phyloP scores from a whole-genome alignment of 2,113 vertebrate genomes.

The Epinephelus cyanopodus region DNA sequence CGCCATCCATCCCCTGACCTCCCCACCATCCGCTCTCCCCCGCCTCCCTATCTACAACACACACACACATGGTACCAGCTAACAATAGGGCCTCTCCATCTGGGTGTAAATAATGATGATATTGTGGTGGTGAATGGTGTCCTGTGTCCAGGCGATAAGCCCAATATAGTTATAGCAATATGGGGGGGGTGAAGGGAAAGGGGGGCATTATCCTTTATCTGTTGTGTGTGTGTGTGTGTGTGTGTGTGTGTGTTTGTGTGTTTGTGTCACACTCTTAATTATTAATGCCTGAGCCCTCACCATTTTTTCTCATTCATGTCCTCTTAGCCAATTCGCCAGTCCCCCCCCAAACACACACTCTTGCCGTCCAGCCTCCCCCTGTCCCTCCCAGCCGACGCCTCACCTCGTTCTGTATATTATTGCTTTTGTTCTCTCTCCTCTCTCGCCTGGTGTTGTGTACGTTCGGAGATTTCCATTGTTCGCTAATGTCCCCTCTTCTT shows the following conservation, averaged over 20 bases:
- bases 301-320: conserved; percentile 45
- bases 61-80: conserved; percentile 31
- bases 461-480: conserved; percentile 36
- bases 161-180: conserved; percentile 73
- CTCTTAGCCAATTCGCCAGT: background rate
- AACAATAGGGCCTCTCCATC: conserved; percentile 80
- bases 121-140: conserved; percentile 73
- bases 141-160: conserved; percentile 83
- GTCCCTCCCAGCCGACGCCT: background rate
- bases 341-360: background rate
- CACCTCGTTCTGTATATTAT: conserved; percentile 34
- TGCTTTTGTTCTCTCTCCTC: conserved; percentile 59
- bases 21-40: conserved; percentile 32
- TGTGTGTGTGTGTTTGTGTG: conserved; percentile 51
- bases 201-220: conserved; percentile 68
- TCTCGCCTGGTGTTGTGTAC: conserved; percentile 23
- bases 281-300: conserved; percentile 62
- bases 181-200: background rate
- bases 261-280: conserved; percentile 68
- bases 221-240: conserved; percentile 53
- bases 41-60: conserved; percentile 49
- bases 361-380: background rate
- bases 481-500: conserved; percentile 22
- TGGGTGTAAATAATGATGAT: conserved; percentile 81
- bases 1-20: conserved; percentile 49